Base-by-base conservation (phyloP, 2,888 invertebrate species). In the Tenthredo livida region DNA sequence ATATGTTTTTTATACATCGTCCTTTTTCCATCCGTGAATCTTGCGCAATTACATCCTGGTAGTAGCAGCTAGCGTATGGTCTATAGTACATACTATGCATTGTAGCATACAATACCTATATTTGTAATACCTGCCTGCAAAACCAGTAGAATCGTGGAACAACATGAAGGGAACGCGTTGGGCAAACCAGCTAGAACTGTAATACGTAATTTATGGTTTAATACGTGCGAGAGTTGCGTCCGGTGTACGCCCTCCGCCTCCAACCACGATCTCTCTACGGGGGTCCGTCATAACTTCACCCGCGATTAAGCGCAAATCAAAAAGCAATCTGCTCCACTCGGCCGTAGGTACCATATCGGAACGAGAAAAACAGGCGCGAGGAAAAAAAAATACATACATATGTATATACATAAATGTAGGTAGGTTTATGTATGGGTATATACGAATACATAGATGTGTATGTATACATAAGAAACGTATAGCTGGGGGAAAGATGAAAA, bases 291-390 rank as follows among this genome's bases (percentile, higher is more conserved):
- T 92, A 92, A 92, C 92, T 92, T 92, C 91, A 90, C 90, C 89
- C 91, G 67, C 83, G 92, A 92, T 92, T 92, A 92, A 92, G 90
- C 92, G 92, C 92, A 92, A 92, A 92, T 92, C 91, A 92, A 92
- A 92, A 92, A 92, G 92, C 92, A 92, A 92, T 92, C 91, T 91
- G 89, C 87, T 85, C 89, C 85, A 87, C 86, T 85, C 87, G 89
- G 87, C 89, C 89, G 87, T 37, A 80, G 54, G 82, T 80, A 73
- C 33, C 70, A 84, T 61, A 83, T 58, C 78, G 75, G 54, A 37
- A 82, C 21, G 83, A 77, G 85, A 75, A 72, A 85, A 73, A 84
- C 84, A 70, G 84, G 84, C 80, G 40, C 40, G 84, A 84, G 73
- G 47, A 86, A 86, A 70, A 70, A 47, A 17, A 17, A 29, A 50